Evolutionary conservation across 2,113 vertebrate species (phyloP), one percentile per base, ranked within the genome.

Genomic region (Oreochromis spilurus): DNA sequence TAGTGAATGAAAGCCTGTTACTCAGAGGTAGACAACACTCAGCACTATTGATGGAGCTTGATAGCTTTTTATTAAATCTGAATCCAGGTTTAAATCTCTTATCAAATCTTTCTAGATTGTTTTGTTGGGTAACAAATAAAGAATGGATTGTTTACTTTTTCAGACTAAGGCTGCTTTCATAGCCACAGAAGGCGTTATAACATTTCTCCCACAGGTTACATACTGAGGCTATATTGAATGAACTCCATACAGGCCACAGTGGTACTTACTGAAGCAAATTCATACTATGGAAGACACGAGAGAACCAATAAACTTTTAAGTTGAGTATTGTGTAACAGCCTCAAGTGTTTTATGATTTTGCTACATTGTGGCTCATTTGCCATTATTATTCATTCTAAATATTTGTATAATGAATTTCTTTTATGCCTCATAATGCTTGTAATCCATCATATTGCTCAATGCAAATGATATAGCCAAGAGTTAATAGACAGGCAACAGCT

Each of bases 401-500:
- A 34, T 88, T 88, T 89, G 53, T 8, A 6, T 65, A 77, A 78
- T 77, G 4, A 52, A 48, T 67, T 67, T 40, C 7, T 54, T 34
- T 86, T 17, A 29, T 79, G 77, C 60, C 60, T 82, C 48, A 31
- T 77, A 40, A 58, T 65, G 57, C 52, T 84, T 54, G 48, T 21
- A 75, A 75, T 86, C 72, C 2, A 11, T 81, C 60, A 84, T 81
- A 17, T 88, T 88, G 53, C 91, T 84, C 86, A 91, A 86, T 81
- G 31, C 3, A n/a, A 83, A 52, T 53, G 14, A 36, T 72, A 60
- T n/a, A 50, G 72, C 58, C 82, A 77, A 91, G 86, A 79, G 84
- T 82, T 82, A 84, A 85, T 55, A 79, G 89, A 91, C 57, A 85
- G 83, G 85, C 81, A 89, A 67, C 92, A 93, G 86, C 81, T 88